These are phyloP conservation scores for Mormyrops attenuatus DNA, from an alignment of 2,797 vertebrate genomes.

Conservation along the genomic window DNA sequence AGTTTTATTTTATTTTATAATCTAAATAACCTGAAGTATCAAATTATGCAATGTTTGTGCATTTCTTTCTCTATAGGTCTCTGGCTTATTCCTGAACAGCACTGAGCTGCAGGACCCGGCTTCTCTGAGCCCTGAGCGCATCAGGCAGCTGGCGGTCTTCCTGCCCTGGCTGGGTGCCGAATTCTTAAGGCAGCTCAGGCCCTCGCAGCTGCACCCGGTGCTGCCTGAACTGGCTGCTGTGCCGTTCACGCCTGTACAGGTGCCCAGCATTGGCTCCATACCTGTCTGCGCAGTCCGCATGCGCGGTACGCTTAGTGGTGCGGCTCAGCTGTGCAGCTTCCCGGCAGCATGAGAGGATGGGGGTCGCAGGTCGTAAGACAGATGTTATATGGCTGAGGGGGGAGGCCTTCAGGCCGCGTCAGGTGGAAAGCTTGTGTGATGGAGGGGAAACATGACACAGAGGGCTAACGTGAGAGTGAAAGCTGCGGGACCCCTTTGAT, in stretches of 20 bases:
- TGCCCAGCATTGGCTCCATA: slow-evolving; percentile 30
- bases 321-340: not conserved
- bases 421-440: slow-evolving; percentile 32
- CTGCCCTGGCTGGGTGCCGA: slow-evolving; percentile 55
- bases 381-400: not conserved
- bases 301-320: not conserved
- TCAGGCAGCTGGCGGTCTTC: slow-evolving; percentile 52
- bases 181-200: slow-evolving; percentile 56
- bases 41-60: not conserved
- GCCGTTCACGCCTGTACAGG: slow-evolving; percentile 63
- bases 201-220: slow-evolving; percentile 48
- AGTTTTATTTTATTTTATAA: not conserved
- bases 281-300: not conserved
- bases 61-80: slow-evolving; percentile 47
- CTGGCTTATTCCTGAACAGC: slow-evolving; percentile 48
- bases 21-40: not conserved
- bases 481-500: slow-evolving; percentile 20
- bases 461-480: not conserved
- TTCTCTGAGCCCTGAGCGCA: slow-evolving; percentile 39
- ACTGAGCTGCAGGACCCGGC: slow-evolving; percentile 46
- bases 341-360: not conserved
- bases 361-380: not conserved
- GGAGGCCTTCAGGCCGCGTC: slow-evolving; percentile 16
- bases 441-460: slow-evolving; percentile 24
- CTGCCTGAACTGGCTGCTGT: slow-evolving; percentile 50